Percentiles rank a stretch among this genome's conserved stretches.
Evolutionary conservation across 1,140 invertebrate genomes (phyloP).

Genomic region (Eriocheir sinensis): DNA sequence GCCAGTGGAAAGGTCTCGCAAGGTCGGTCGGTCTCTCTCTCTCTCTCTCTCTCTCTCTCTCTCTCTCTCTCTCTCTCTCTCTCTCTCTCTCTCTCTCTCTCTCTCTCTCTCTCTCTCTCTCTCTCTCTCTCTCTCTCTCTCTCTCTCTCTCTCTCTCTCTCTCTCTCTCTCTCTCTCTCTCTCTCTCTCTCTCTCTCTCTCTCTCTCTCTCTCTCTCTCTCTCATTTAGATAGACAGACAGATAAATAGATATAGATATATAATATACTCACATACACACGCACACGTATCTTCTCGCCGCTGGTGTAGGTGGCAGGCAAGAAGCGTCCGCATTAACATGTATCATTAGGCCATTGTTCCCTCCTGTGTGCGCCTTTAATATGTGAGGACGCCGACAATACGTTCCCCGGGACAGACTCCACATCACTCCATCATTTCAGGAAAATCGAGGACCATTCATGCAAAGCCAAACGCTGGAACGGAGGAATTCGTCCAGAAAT

Average conservation of each 20-base stretch:
- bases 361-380: conserved; percentile 61
- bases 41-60: neutral
- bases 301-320: neutral
- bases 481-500: conserved; percentile 73
- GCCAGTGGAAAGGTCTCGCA: neutral
- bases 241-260: too few species aligned
- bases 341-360: conserved; percentile 57
- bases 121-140: neutral
- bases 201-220: conserved; percentile 10
- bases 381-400: conserved; percentile 62
- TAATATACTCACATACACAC: too few species aligned
- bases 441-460: conserved; percentile 72
- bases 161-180: neutral
- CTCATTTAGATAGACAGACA: too few species aligned
- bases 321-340: conserved; percentile 39
- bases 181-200: neutral
- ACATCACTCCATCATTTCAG: conserved; percentile 73
- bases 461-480: conserved; percentile 68
- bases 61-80: neutral
- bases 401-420: conserved; percentile 56
- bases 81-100: too few species aligned
- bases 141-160: conserved; percentile 30
- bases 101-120: too few species aligned
- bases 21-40: neutral
- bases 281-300: neutral